phyloP scores from a whole-genome alignment of 2,113 vertebrate genomes.

The Halcyon malimbica region DNA sequence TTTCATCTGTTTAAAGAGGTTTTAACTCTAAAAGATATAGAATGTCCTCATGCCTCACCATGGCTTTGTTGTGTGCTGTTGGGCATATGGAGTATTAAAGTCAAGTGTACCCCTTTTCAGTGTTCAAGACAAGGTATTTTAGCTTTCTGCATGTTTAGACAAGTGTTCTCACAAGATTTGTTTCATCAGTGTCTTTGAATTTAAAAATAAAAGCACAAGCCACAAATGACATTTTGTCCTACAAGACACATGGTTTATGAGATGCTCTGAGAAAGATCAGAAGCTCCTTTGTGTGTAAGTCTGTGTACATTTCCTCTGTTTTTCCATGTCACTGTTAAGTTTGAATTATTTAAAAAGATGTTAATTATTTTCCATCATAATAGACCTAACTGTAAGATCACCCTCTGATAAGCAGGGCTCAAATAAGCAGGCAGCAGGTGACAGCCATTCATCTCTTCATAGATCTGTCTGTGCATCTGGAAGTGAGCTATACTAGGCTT shows the following conservation, averaged over 20 bases:
- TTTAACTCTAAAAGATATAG: background rate
- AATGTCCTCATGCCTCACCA: background rate
- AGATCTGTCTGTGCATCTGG: background rate
- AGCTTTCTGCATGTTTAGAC: background rate
- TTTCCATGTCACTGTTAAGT: background rate
- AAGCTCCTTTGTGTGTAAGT: background rate
- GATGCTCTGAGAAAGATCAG: background rate
- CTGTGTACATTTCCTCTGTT: background rate
- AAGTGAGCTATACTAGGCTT: background rate
- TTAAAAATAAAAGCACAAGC: background rate
- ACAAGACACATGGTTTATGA: background rate
- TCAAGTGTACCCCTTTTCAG: background rate
- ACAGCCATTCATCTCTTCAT: background rate
- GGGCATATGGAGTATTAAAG: background rate
- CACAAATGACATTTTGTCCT: background rate
- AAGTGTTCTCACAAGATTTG: background rate
- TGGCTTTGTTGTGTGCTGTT: background rate
- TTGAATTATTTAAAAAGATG: background rate
- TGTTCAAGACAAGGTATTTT: background rate
- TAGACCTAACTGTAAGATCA: background rate
- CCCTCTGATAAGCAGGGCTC: background rate
- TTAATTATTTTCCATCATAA: background rate
- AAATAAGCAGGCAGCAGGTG: background rate
- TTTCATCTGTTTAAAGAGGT: background rate
- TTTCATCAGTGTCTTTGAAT: background rate